These are phyloP conservation scores for Periophthalmus magnuspinnatus DNA, from an alignment of 2,797 vertebrate genomes.

Conservation along the genomic window DNA sequence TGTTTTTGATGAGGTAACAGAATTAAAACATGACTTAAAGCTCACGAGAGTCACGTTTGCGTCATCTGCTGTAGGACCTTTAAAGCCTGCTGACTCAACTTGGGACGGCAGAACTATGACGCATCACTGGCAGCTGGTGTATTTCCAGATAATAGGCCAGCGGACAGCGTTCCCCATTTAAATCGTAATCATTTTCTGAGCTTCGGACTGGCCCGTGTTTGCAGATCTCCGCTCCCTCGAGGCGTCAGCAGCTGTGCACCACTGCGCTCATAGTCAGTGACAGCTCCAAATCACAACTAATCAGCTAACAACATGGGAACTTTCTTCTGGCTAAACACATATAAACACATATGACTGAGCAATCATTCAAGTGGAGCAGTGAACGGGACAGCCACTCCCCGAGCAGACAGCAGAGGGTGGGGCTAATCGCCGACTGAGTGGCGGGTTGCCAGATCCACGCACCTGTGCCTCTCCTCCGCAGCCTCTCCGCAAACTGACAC, in stretches of 20 bases:
- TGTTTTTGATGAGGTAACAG: too few species aligned
- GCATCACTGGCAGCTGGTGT: constrained; percentile 63
- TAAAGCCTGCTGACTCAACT: constrained; percentile 29
- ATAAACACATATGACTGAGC: constrained; percentile 44
- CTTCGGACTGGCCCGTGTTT: constrained; percentile 73
- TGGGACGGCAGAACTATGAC: constrained; percentile 18
- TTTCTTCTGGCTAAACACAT: constrained; percentile 49
- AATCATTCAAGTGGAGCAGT: constrained; percentile 50
- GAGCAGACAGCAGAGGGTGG: constrained; percentile 50
- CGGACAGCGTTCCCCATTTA: constrained; percentile 78
- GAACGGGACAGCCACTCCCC: constrained; percentile 51
- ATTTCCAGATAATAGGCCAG: constrained; percentile 73
- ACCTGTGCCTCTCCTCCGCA: constrained; percentile 54
- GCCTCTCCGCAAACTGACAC: constrained; percentile 23
- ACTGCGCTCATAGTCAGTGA: constrained; percentile 70
- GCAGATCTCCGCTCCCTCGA: constrained; percentile 36
- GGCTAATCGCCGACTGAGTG: constrained; percentile 49
- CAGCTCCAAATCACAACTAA: constrained; percentile 60
- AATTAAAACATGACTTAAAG: too few species aligned
- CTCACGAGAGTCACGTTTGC: too few species aligned
- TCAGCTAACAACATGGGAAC: constrained; percentile 53
- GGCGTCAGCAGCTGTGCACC: constrained; percentile 77
- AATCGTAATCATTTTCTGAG: constrained; percentile 74
- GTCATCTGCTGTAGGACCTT: too few species aligned
- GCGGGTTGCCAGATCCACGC: constrained; percentile 61